Base-by-base conservation (phyloP, 2,113 vertebrate genomes). In the human (Homo sapiens) region DNA sequence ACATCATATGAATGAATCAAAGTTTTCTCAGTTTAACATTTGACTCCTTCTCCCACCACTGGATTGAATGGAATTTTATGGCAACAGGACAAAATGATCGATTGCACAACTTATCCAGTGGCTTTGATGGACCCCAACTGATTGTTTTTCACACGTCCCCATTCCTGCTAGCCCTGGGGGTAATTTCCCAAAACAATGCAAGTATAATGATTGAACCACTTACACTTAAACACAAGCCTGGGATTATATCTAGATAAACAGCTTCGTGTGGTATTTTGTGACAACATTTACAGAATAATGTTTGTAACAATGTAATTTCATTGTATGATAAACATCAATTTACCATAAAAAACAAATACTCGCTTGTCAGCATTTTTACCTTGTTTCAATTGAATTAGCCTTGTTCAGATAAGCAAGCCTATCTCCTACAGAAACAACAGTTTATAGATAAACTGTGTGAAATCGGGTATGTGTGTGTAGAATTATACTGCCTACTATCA, bases 281-380 rank as follows among this genome's bases (percentile, higher is more conserved):
- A 97, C 97, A 97, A 97, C 96, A 97, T 94, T 97, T 97, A 96
- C 68, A 98, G 97, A 92, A 84, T 93, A 97, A 94, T 97, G 95
- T 96, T 98, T 97, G 85, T 97, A 98, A 98, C 93, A 98, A 96
- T 90, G 95, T 80, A 96, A 98, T 98, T 98, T 97, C 95, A 98
- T 96, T 97, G 97, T 96, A 97, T 98, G 98, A 99, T 98, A 99
- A 98, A 98, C 97, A 98, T 97, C 98, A 98, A 98, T 98, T 98
- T 98, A 90, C 97, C 97, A 96, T 96, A 96, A 97, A 96, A 97
- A 92, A 97, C 95, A 98, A 95, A 98, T 97, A 92, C 80, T 98
- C 97, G 96, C 97, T 97, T 95, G 96, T 88, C 87, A 95, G 92
- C 8, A 0, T 96, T 98, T 98, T 97, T 89, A 96, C 97, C 98